Conservation (phyloP, 2,113 vertebrate genomes). For the Silurus glanis region DNA sequence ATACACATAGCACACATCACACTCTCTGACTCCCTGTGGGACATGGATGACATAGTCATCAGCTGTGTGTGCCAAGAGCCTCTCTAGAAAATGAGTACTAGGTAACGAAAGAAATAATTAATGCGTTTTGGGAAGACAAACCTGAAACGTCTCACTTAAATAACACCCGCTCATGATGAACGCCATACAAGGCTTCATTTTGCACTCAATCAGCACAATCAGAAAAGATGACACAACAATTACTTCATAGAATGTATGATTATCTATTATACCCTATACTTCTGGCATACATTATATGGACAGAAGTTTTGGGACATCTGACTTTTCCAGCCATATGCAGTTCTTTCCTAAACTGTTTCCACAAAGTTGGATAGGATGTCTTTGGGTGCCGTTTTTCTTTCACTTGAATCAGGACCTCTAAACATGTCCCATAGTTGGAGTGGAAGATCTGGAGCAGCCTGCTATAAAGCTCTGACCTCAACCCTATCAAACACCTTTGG, state of each 20-base stretch:
- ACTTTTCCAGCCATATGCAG: too few species aligned
- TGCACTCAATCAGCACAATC: background rate
- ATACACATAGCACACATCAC: background rate
- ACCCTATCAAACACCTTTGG: too few species aligned
- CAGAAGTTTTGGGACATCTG: too few species aligned
- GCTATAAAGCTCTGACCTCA: too few species aligned
- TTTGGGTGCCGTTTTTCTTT: too few species aligned
- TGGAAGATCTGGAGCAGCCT: too few species aligned
- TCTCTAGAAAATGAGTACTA: conserved; percentile 29
- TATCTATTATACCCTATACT: background rate
- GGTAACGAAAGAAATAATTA: conserved; percentile 28
- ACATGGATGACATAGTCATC: background rate
- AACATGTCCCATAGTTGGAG: too few species aligned
- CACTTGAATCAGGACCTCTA: too few species aligned
- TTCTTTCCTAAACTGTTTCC: too few species aligned
- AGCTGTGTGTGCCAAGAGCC: background rate
- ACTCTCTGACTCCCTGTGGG: background rate
- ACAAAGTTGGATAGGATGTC: too few species aligned
- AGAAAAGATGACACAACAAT: background rate
- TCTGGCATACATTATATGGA: background rate
- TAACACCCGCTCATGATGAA: conserved; percentile 8
- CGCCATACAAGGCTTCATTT: background rate
- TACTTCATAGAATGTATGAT: background rate
- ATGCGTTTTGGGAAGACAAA: conserved; percentile 25
- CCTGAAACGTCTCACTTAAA: conserved; percentile 25